Evolutionary conservation across 2,113 vertebrate species (phyloP), one percentile per base, ranked within the genome.

Genomic region (Epinephelus cyanopodus): DNA sequence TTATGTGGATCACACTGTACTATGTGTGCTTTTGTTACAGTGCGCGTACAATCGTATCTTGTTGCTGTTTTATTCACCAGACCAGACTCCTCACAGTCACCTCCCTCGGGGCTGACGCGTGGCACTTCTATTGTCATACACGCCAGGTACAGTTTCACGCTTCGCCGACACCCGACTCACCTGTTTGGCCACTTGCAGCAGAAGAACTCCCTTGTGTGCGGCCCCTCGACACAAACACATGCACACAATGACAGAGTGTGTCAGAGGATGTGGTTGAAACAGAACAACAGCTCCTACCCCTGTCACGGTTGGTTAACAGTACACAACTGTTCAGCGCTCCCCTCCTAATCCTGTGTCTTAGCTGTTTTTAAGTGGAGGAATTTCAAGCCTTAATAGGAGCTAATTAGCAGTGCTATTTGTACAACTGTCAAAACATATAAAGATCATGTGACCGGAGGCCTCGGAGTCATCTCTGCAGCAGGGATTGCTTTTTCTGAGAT

Each of bases 121-220:
- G 92, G 85, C 91, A 37, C 87, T 39, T 61, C 84, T 66, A 86
- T 94, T 91, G 92, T 93, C 77, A 37, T 48, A 33, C 83, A 62
- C 70, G 85, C 75, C 89, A 89, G 89, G 85, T 92, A 87, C 42
- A 27, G 83, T 94, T 93, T 94, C 90, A 86, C 5, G 15, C 88
- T 84, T 81, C 57, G 29, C 80, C 4, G 33, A 86, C 90, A 91
- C 93, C 88, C 77, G 93, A 92, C 86, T 92, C 91, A 94, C 93
- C 91, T 94, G 93, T 94, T 93, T 87, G 87, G 80, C 90, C 86
- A 92, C 92, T 92, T 85, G 45, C 79, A 85, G 78, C 53, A 73
- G 39, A 61, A 66, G 23, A 79, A 53, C 53, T 76, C 80, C 73
- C 81, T 81, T 66, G 80, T 83, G 79, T 71, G 76, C 37, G 57